phyloP scores from a whole-genome alignment of 2,113 vertebrate species.

The Solea solea region DNA sequence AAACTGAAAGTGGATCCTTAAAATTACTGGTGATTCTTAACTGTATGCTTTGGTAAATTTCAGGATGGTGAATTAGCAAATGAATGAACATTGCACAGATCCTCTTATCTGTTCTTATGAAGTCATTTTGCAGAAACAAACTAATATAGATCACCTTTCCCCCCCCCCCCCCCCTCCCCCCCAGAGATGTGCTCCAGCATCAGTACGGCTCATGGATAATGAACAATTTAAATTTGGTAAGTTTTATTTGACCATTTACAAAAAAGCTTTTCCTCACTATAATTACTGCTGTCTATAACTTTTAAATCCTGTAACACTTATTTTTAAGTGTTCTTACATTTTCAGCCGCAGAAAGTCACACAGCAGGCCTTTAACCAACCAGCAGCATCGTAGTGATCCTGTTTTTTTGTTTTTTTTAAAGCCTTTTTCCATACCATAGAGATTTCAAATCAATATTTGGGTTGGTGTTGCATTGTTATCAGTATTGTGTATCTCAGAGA shows the following conservation, averaged over 20 bases:
- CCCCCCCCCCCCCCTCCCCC: constrained; percentile 20
- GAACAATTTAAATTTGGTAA: constrained; percentile 97
- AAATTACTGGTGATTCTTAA: too few species aligned
- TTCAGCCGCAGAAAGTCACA: not conserved
- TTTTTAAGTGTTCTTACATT: not conserved
- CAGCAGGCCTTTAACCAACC: not conserved
- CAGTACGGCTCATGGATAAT: constrained; percentile 97
- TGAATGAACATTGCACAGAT: not conserved
- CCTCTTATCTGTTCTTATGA: not conserved
- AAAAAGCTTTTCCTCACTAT: not conserved
- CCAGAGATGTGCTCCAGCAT: constrained; percentile 98
- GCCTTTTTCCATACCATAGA: not conserved
- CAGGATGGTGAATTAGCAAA: not conserved
- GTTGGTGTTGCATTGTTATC: constrained; percentile 10
- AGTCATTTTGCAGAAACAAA: not conserved
- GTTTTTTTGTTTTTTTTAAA: constrained; percentile 9
- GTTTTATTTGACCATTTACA: constrained; percentile 55
- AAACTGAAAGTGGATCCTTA: too few species aligned
- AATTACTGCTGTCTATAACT: not conserved
- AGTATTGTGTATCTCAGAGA: constrained; percentile 21
- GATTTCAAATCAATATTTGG: constrained; percentile 1
- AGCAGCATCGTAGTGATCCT: not conserved
- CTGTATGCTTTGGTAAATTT: too few species aligned
- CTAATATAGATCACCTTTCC: not conserved
- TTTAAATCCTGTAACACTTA: not conserved